These are phyloP conservation scores for Flexamia atlantica DNA, from an alignment of 2,888 invertebrate species.

Conservation along the genomic window DNA sequence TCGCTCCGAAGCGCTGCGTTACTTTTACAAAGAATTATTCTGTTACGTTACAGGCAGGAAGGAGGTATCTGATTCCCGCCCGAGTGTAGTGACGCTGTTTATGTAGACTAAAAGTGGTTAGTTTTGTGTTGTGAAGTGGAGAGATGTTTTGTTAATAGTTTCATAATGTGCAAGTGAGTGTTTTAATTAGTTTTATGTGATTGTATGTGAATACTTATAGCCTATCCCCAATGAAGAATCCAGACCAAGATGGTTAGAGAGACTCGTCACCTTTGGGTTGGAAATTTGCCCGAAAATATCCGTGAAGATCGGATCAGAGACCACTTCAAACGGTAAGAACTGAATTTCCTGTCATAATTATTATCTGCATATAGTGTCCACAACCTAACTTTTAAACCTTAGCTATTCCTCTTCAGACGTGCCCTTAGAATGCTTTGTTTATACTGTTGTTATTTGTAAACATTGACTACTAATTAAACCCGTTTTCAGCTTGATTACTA, in stretches of 20 bases:
- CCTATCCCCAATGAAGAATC: conserved; percentile 92
- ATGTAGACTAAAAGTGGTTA: conserved; percentile 66
- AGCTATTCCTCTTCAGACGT: too few relatives aligned
- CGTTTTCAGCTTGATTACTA: too few relatives aligned
- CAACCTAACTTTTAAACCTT: too few relatives aligned
- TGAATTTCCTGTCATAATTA: too few relatives aligned
- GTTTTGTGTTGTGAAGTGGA: conserved; percentile 66
- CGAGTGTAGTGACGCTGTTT: conserved; percentile 67
- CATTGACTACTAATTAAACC: too few relatives aligned
- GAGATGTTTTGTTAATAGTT: conserved; percentile 63
- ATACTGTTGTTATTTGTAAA: too few relatives aligned
- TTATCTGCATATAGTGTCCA: too few relatives aligned
- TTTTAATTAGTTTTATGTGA: conserved; percentile 67
- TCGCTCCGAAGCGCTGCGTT: conserved; percentile 62
- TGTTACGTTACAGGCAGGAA: conserved; percentile 59
- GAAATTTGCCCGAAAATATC: conserved; percentile 99
- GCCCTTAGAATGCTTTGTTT: too few relatives aligned
- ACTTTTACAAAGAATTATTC: conserved; percentile 59
- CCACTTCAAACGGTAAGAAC: conserved; percentile 98
- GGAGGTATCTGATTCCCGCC: conserved; percentile 65
- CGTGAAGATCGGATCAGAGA: conserved; percentile 98
- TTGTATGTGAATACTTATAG: conserved; percentile 67
- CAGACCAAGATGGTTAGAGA: conserved; percentile 99
- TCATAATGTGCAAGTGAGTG: conserved; percentile 67
- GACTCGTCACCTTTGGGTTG: conserved; percentile 99